These are phyloP conservation scores for Guaruba guarouba DNA, from an alignment of 2,113 vertebrate genomes.

Conservation along the genomic window DNA sequence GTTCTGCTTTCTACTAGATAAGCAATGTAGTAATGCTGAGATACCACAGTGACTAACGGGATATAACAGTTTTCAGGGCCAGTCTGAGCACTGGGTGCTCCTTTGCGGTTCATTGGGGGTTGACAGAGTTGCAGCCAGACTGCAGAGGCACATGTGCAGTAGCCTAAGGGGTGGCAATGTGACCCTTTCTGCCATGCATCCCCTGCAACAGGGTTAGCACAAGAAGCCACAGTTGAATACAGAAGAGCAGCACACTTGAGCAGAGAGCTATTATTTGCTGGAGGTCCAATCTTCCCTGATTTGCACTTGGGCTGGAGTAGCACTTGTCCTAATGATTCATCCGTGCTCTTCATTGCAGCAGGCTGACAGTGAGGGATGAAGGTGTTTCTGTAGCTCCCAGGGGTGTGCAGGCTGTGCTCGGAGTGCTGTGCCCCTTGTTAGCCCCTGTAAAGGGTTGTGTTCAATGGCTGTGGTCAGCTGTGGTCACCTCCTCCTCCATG, in stretches of 20 bases:
- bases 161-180: not conserved
- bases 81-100: not conserved
- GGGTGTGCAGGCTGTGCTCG: not conserved
- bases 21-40: not conserved
- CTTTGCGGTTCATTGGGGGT: not conserved
- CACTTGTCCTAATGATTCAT: slow-evolving; percentile 51
- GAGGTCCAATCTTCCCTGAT: slow-evolving; percentile 48
- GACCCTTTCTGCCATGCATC: not conserved
- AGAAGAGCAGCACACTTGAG: not conserved
- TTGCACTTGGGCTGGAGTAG: slow-evolving; percentile 55
- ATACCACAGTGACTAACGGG: not conserved
- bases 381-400: not conserved
- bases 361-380: not conserved
- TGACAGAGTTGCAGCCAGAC: not conserved
- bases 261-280: slow-evolving; percentile 32
- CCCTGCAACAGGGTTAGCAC: not conserved
- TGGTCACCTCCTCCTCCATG: not conserved
- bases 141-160: not conserved
- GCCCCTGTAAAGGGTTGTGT: not conserved
- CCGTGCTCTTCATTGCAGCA: not conserved
- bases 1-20: not conserved
- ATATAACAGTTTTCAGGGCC: not conserved
- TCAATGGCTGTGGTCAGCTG: not conserved
- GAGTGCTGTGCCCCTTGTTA: not conserved
- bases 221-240: not conserved